Evolutionary conservation across 2,113 vertebrate genomes (phyloP), one percentile per base, ranked within the genome.

Genomic region (Hydropotes inermis): DNA sequence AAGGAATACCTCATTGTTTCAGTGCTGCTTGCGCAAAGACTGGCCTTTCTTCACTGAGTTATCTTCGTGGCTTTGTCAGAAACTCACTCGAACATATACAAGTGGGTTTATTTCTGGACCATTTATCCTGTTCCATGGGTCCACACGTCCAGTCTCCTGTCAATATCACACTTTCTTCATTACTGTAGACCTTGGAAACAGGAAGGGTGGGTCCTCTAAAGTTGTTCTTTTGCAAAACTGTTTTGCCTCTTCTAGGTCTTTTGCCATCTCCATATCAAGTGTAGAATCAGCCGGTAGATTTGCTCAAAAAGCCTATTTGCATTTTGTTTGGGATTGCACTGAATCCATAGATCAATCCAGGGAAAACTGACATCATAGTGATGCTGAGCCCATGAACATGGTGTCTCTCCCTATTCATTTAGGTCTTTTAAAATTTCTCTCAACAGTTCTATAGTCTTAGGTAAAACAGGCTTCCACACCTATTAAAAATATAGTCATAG

Each of bases 1-100:
- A 0, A 1, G 61, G 70, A 28, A 17, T 4, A 1, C 11, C 17
- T 23, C 7, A 2, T 13, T 43, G 52, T 33, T 27, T 33, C 7
- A 4, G 52, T 1, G 14, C 43, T 50, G 1, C 39, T 12, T n/a
- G 6, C 4, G 43, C 36, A 14, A 36, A 82, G 52, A 25, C 23
- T 5, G 4, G 13, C 39, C 55, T 36, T 85, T 3, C 30, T 50
- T 33, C 55, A 4, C 2, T 15, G 79, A 39, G 11, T 30, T 25
- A 1, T 4, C 11, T 21, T 17, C 21, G 19, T 23, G 52, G 54
- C 78, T 61, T 36, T 54, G 61, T 87, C 39, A 67, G 33, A 27
- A 39, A 12, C 27, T 27, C 45, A 23, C 8, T 1, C 4, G 60
- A 70, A 17, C 25, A 2, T 23, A 1, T 2, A 28, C 7, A 15